Base-by-base conservation (phyloP, 2,797 vertebrate species). In the Tarsius wallacei region DNA sequence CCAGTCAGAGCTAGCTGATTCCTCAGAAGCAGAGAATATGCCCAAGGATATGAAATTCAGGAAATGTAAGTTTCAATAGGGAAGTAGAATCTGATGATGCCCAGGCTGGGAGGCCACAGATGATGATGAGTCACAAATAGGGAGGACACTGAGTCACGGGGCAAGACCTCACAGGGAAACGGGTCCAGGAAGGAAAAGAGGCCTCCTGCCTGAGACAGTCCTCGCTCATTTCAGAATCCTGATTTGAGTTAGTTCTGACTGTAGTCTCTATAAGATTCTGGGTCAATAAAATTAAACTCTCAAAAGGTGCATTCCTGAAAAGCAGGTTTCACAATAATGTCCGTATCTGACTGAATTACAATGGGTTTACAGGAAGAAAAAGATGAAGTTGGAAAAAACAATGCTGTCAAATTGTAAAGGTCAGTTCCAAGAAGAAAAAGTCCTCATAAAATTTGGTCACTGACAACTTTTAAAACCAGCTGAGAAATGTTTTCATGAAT, bases 21-120 rank as follows among this genome's bases (percentile, higher is more conserved):
- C 94, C 83, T 93, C 42, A 61, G 95, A 97, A 94, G 51, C 36
- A 77, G 61, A 95, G 73, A 68, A 70, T 6, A 87, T 63, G 28
- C 61, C 93, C 73, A 33, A 93, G 53, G 86, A 77, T 4, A 88
- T 53, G 71, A 97, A 96, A 96, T 77, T 93, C 31, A 94, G 95
- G 95, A 97, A 98, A 81, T 1, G 0, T 6, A 19, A 93, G 96
- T 94, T 97, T 94, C 96, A 77, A 22, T 0, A 26, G 83, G 66
- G 97, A 97, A 98, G 96, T 28, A 12, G 83, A 57, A 55, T 83
- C 53, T 78, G 59, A 63, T 1, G 15, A 94, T 71, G 68, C 93
- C 70, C 47, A 74, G 80, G 51, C 26, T 36, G 2, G 0, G 14
- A 71, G 80, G 55, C 80, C 86, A 61, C 90, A 80, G 83, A 93